Conservation (phyloP, 23 tunicate genomes). For the Ciona savignyi region DNA sequence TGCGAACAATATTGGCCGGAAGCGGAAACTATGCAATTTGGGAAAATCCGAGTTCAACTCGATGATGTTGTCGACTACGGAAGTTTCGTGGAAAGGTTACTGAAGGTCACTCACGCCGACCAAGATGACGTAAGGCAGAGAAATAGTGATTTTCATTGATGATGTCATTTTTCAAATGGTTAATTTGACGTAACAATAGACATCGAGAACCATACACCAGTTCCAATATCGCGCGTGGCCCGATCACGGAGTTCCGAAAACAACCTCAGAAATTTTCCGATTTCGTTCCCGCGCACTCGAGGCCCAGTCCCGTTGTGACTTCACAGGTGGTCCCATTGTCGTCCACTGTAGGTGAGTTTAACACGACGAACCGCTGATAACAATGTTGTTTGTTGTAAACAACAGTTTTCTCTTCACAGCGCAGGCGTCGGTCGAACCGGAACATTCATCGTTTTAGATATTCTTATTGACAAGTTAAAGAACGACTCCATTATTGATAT, state of each 20-base stretch:
- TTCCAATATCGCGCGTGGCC: slow-evolving; percentile 83
- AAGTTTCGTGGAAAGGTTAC: slow-evolving; percentile 43
- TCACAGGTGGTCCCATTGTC: slow-evolving; percentile 57
- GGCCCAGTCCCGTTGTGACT: slow-evolving; percentile 39
- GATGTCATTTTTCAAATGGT: neutral
- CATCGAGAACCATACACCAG: slow-evolving; percentile 29
- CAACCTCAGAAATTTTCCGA: slow-evolving; percentile 81
- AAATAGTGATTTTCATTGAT: neutral
- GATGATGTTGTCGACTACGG: slow-evolving; percentile 29
- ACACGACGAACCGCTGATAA: too few species aligned
- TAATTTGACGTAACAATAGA: neutral
- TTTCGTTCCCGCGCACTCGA: slow-evolving; percentile 33
- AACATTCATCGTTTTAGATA: slow-evolving; percentile 76
- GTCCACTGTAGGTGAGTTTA: slow-evolving; percentile 79
- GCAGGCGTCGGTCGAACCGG: slow-evolving; percentile 97
- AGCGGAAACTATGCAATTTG: slow-evolving; percentile 38
- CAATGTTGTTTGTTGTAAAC: too few species aligned
- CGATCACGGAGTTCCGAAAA: slow-evolving; percentile 93
- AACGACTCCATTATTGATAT: slow-evolving; percentile 27
- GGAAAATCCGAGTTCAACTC: slow-evolving; percentile 25
- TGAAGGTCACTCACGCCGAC: slow-evolving; percentile 31
- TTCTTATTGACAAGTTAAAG: slow-evolving; percentile 29
- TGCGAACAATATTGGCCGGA: slow-evolving; percentile 86
- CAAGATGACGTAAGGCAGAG: slow-evolving; percentile 17
- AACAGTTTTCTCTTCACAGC: slow-evolving; percentile 39